Base-by-base conservation (phyloP, 2,797 vertebrate genomes). In the Pseudomugil tenellus region DNA sequence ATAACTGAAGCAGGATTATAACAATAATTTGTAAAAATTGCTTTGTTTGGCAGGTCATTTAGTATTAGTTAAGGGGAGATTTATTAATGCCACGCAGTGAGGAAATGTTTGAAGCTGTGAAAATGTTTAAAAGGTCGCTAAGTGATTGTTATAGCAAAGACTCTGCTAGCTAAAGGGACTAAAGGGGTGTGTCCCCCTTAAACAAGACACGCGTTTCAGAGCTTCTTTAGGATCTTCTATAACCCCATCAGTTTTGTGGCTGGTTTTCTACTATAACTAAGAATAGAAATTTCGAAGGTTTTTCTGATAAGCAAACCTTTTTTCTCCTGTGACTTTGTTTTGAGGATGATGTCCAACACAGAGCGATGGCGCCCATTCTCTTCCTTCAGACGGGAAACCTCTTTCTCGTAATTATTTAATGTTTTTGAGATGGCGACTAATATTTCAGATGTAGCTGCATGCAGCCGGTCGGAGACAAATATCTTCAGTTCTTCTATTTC, bases 341-440 rank as follows among this genome's bases (percentile, higher is more conserved):
- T 58, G n/a, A 82, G 14, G 48, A 77, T 46, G 0, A 59, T 61
- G 56, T 77, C 77, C 56, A 85, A 21, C 60, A 78, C 19, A 6
- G 56, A 70, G 0, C 71, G 35, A 2, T 75, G 61, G 1, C 51
- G 72, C 1, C 54, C 10, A 26, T 79, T 81, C 17, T 81, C 72
- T 14, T 81, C 67, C 32, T 63, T 79, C 17, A 66, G 2, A 9
- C 53, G 62, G 1, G 53, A 25, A 8, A 43, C 25, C 29, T 75
- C 49, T 21, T 55, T 39, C 41, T 73, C 54, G 58, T 84, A 77
- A 2, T 63, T 55, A 3, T n/a, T 31, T 6, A 74, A 7, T 1
- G 68, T 61, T 55, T 73, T 77, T 10, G 68, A 59, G 6, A 80
- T 19, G 4, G 67, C 71, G 0, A 67, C 65, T 4, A 76, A 12